These are phyloP conservation scores for Cantharis rustica DNA, from an alignment of 2,888 invertebrate species.

Conservation along the genomic window DNA sequence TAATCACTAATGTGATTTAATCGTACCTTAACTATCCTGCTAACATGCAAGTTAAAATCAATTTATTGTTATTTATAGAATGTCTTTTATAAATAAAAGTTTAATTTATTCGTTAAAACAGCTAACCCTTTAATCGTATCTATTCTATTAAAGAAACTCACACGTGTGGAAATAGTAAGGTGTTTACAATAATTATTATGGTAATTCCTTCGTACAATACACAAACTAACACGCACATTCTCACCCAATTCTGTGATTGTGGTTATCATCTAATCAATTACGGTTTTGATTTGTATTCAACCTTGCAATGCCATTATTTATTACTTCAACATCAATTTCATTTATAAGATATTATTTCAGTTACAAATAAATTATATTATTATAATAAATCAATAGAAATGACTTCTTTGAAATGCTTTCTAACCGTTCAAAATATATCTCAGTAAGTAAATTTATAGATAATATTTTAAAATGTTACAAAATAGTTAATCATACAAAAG, in stretches of 20 bases:
- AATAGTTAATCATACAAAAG: too few relatives aligned
- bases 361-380: background rate
- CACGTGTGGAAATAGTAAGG: background rate
- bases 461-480: too few relatives aligned
- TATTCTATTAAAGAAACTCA: background rate
- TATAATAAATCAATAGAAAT: background rate
- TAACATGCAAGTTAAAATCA: background rate
- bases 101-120: background rate
- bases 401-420: background rate
- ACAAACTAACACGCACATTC: background rate
- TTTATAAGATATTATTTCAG: background rate
- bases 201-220: background rate
- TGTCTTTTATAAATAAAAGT: background rate
- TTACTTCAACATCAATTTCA: background rate
- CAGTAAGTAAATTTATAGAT: background rate
- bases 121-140: background rate
- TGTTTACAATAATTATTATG: background rate
- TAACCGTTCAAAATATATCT: background rate
- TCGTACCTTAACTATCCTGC: background rate
- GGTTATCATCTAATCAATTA: background rate
- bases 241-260: background rate
- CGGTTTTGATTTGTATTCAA: background rate
- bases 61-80: background rate
- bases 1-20: conserved; percentile 3
- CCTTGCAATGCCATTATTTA: background rate